Evolutionary conservation across 1,140 invertebrate species (phyloP).

Genomic region (Papilio machaon): DNA sequence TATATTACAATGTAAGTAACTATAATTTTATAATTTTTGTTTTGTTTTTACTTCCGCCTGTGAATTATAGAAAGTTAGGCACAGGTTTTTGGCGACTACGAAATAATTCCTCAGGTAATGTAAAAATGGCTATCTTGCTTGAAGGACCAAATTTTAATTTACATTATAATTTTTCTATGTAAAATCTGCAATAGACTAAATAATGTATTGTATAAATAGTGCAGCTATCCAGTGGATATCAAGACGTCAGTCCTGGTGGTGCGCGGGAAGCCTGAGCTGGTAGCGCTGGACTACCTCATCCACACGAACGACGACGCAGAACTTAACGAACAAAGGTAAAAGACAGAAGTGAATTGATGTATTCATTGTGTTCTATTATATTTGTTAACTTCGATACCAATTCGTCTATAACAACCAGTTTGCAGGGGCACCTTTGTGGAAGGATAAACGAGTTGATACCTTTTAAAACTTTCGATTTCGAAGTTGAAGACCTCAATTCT

Average conservation of each 20-base stretch:
- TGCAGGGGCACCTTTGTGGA: too few species aligned
- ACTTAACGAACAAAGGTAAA: slow-evolving; percentile 53
- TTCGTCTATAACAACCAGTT: too few species aligned
- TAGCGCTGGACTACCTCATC: slow-evolving; percentile 91
- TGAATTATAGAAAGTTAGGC: not conserved
- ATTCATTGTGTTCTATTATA: not conserved
- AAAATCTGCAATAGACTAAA: not conserved
- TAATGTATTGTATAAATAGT: slow-evolving; percentile 81
- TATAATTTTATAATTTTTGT: not conserved
- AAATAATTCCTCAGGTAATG: too few species aligned
- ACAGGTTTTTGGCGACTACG: not conserved
- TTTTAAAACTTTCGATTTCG: too few species aligned
- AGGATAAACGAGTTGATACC: too few species aligned
- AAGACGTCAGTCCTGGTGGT: slow-evolving; percentile 91
- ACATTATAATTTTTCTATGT: too few species aligned
- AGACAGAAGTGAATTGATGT: slow-evolving; percentile 36
- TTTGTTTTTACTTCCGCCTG: not conserved
- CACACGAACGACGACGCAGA: slow-evolving; percentile 80
- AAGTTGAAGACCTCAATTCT: too few species aligned
- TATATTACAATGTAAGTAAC: slow-evolving; percentile 92
- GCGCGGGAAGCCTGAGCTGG: slow-evolving; percentile 87
- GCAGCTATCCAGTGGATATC: slow-evolving; percentile 90
- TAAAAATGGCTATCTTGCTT: not conserved
- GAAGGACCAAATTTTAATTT: not conserved
- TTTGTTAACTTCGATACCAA: not conserved